Evolutionary conservation across 2,888 invertebrate genomes (phyloP).

Genomic region (Podotricha telesiphe): DNA sequence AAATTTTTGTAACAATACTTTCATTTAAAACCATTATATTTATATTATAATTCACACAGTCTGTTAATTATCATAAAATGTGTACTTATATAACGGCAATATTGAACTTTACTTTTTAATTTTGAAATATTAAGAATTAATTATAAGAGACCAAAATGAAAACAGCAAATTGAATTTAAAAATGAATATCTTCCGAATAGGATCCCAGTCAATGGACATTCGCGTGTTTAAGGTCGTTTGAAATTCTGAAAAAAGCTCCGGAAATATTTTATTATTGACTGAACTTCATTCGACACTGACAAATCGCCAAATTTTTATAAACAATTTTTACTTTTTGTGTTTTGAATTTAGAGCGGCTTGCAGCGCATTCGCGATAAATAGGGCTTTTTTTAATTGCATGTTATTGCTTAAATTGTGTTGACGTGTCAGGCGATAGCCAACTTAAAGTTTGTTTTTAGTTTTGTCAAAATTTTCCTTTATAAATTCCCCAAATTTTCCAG

Average conservation of each 20-base stretch:
- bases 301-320: slow-evolving; percentile 74
- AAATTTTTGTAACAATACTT: too few species aligned
- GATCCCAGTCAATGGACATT: slow-evolving; percentile 60
- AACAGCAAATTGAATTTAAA: neutral
- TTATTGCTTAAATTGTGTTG: slow-evolving; percentile 56
- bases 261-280: slow-evolving; percentile 77
- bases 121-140: neutral
- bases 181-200: neutral
- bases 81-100: neutral
- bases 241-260: slow-evolving; percentile 69
- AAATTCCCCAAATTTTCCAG: slow-evolving; percentile 45
- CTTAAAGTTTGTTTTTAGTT: slow-evolving; percentile 45
- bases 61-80: too few species aligned
- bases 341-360: slow-evolving; percentile 54
- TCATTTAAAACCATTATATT: too few species aligned
- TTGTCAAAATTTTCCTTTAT: slow-evolving; percentile 42
- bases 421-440: slow-evolving; percentile 58
- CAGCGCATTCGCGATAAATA: slow-evolving; percentile 56
- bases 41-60: too few species aligned
- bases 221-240: slow-evolving; percentile 75
- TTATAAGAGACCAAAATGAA: neutral
- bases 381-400: slow-evolving; percentile 62
- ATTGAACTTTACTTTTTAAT: neutral
- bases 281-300: slow-evolving; percentile 72
- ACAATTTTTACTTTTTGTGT: slow-evolving; percentile 58